phyloP scores from a whole-genome alignment of 2,888 invertebrate species.

The Epistrophe grossulariae region DNA sequence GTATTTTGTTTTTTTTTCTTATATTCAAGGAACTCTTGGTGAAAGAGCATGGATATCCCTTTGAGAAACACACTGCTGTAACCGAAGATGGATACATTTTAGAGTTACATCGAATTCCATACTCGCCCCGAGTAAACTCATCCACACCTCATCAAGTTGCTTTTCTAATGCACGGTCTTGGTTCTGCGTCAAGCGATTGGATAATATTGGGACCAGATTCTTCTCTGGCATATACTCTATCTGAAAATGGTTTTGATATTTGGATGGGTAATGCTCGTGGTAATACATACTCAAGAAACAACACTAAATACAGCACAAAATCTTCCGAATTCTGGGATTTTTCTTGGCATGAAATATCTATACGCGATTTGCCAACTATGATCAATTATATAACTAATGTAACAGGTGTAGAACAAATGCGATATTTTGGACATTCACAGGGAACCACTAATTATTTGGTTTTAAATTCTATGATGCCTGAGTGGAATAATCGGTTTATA shows the following conservation, averaged over 20 bases:
- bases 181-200: background rate
- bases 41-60: background rate
- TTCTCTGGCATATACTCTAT: background rate
- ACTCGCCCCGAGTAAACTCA: background rate
- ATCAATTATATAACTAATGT: slow-evolving; percentile 86
- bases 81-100: background rate
- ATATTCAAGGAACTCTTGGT: background rate
- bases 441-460: background rate
- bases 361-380: slow-evolving; percentile 92
- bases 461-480: background rate
- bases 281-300: background rate
- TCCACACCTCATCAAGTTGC: background rate
- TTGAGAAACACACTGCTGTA: background rate
- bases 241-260: slow-evolving; percentile 1
- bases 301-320: background rate
- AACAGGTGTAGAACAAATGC: background rate
- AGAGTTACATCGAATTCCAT: background rate
- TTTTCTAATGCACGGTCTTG: background rate
- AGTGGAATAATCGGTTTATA: background rate
- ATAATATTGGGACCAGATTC: background rate
- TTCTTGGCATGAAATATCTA: slow-evolving; percentile 94
- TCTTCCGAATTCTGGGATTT: slow-evolving; percentile 40
- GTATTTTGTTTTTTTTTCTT: too few species aligned
- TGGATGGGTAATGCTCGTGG: slow-evolving; percentile 10
- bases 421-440: background rate